These are phyloP conservation scores for Cyclura pinguis DNA, from an alignment of 2,797 vertebrate species.

Conservation along the genomic window DNA sequence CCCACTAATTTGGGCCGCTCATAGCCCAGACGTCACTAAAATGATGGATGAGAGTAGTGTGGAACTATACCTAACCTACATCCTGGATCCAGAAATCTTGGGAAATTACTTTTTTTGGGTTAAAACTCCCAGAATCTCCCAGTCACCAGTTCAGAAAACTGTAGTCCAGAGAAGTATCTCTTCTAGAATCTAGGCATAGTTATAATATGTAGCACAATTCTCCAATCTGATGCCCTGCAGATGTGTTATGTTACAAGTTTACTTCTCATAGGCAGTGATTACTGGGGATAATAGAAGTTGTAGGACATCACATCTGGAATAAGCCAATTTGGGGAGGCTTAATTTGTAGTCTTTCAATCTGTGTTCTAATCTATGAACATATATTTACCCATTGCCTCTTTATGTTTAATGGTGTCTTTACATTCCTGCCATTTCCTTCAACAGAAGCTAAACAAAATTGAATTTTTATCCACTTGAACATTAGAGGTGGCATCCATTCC, in stretches of 20 bases:
- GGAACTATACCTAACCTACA: background rate
- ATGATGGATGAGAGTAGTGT: background rate
- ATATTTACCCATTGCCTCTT: background rate
- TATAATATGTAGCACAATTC: background rate
- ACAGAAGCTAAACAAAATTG: background rate
- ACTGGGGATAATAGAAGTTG: background rate
- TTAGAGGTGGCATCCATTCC: slow-evolving; percentile 41
- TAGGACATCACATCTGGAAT: background rate
- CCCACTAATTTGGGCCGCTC: background rate
- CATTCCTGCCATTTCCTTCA: background rate
- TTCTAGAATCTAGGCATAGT: background rate
- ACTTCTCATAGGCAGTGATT: background rate
- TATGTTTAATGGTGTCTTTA: background rate
- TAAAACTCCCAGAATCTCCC: background rate
- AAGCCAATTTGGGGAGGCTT: background rate
- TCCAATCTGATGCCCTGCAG: background rate
- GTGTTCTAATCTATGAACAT: background rate
- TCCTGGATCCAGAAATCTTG: too few relatives aligned
- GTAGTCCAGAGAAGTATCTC: too few relatives aligned
- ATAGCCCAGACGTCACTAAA: background rate
- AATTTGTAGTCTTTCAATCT: too few relatives aligned
- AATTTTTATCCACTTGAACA: background rate
- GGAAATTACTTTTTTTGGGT: background rate
- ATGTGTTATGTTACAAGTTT: background rate
- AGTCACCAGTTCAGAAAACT: too few relatives aligned